Conservation (phyloP, 2,113 vertebrate species). For the Seriola quinqueradiata region DNA sequence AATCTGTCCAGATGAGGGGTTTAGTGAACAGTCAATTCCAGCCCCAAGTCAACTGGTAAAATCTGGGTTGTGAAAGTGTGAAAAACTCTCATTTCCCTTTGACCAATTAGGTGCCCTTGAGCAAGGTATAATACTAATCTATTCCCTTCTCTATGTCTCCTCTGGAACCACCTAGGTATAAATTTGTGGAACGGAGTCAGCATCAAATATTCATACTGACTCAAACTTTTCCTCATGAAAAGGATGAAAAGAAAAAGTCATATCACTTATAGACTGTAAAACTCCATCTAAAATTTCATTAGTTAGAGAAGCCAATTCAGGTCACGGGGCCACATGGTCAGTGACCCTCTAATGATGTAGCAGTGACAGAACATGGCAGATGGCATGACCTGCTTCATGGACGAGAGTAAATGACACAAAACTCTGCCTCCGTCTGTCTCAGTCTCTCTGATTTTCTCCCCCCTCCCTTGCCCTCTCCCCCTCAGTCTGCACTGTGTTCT, state of each 20-base stretch:
- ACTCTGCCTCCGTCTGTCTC: slow-evolving; percentile 63
- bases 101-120: slow-evolving; percentile 6
- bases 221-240: slow-evolving; percentile 23
- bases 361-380: slow-evolving; percentile 80
- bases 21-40: background rate
- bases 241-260: background rate
- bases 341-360: slow-evolving; percentile 76
- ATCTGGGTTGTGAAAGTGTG: background rate
- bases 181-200: slow-evolving; percentile 1
- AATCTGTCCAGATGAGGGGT: too few relatives aligned
- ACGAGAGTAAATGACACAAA: slow-evolving; percentile 73
- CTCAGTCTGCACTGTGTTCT: slow-evolving; percentile 41
- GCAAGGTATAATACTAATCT: background rate
- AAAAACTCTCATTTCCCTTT: background rate
- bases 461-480: background rate
- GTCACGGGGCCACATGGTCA: slow-evolving; percentile 54
- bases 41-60: background rate
- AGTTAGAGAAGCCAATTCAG: slow-evolving; percentile 51
- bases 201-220: slow-evolving; percentile 14
- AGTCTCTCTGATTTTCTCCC: slow-evolving; percentile 23
- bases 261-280: slow-evolving; percentile 32
- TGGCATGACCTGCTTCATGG: slow-evolving; percentile 74
- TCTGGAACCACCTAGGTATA: background rate
- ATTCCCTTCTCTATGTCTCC: background rate
- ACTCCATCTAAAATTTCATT: slow-evolving; percentile 49